Base-by-base conservation (phyloP, 1,140 invertebrate genomes). In the Luehdorfia chinensis region DNA sequence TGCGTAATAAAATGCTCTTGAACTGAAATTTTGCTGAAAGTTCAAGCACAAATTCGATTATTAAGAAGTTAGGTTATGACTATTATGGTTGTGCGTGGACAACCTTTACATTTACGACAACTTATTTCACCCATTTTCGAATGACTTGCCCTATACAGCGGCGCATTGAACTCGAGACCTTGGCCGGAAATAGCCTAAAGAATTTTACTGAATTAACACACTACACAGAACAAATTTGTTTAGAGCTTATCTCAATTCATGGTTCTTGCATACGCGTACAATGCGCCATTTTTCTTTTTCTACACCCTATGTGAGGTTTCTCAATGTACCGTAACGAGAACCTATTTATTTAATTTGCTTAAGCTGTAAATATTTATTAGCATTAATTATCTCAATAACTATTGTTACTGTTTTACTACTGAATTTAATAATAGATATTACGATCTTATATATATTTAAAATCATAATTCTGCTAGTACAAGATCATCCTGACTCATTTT, bases 161-260 rank as follows among this genome's bases (percentile, higher is more conserved):
- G 63, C 50, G 18, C 73, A 64, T 48, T 76, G 75, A 80, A 66
- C 75, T 51, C 55, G 11, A 52, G 59, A 65, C 72, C 76, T 78
- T 75, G 65, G 59, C 61, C 60, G 47, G 53, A 78, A 80, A 80
- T 80, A 78, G 66, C 59, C 59, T 69, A 66, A 72, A 59, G 66
- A 74, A 71, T 74, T 69, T 66, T 68, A 56, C 69, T 59, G 74
- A 80, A 75, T 74, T 71, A 73, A 72, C 67, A 67, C 63, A 47
- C 52, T 52, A 64, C 62, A 49, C 47, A 31, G 37, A 59, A 67
- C 62, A 75, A 69, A 72, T 76, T 73, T 76, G 73, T 78, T 70
- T 59, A 73, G 47, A 55, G 59, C 59, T 81, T 71, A 77, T 75
- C 71, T 62, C 53, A 49, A 55, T 66, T 53, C 48, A 54, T 25